Base-by-base conservation (phyloP, 2,113 vertebrate species). In the Zosterops lateralis region DNA sequence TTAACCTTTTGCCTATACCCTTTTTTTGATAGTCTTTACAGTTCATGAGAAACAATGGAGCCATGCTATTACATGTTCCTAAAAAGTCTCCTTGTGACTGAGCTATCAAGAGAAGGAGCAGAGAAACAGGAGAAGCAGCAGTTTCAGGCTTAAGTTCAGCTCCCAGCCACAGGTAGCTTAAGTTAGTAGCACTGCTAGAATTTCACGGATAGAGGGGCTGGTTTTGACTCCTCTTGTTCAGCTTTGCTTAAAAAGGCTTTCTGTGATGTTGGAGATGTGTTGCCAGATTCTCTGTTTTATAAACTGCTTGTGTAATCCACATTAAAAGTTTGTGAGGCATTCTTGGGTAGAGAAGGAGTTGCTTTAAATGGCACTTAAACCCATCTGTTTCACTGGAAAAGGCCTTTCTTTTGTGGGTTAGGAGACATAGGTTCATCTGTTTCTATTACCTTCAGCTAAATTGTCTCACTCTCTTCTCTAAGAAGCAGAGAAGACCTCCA, bases 281-380 rank as follows among this genome's bases (percentile, higher is more conserved):
- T 84, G 60, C 76, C 68, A 83, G 75, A 48, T 34, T 57, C 47
- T 44, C 65, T 75, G 60, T 83, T 87, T 77, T 90, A 88, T 80
- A 85, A 94, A 94, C 50, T 58, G 80, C 86, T 93, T 92, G 87
- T 36, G 85, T 95, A 95, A 94, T 92, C 76, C 79, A 78, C 86
- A 81, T 87, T 77, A 68, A 72, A 90, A 84, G 61, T 60, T 96
- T 85, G 54, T 75, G 78, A 94, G 92, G 83, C 75, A 94, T 90
- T 90, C 87, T 80, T 75, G 57, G 95, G 81, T 76, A 44, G 93
- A 90, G 77, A 87, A 91, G 78, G 51, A 76, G 44, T 84, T 65
- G 77, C 88, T 96, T 95, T 96, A 96, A 96, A 94, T 94, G 96
- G 90, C 91, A 93, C 78, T 83, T 72, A 61, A 92, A 42, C 70